Evolutionary conservation across 2,888 invertebrate species (phyloP).

Genomic region (Portevinia maculata): DNA sequence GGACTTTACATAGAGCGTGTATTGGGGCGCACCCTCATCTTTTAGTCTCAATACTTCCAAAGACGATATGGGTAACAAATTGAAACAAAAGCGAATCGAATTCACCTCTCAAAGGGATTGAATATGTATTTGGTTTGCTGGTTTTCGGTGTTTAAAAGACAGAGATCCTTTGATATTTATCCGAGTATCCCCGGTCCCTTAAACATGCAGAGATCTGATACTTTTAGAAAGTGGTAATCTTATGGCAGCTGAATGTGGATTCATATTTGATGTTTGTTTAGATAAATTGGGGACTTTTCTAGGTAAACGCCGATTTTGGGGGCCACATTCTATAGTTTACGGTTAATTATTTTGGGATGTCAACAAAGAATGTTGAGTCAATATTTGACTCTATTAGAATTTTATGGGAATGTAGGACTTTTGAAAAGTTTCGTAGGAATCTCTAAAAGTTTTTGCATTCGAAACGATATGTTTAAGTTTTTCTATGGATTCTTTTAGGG

Average conservation of each 20-base stretch:
- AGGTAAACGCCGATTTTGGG: constrained; percentile 19
- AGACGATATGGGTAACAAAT: constrained; percentile 52
- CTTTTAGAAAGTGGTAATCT: constrained; percentile 11
- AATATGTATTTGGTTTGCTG: constrained; percentile 32
- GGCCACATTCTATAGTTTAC: constrained; percentile 51
- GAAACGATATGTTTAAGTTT: background rate
- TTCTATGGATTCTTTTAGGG: constrained; percentile 1
- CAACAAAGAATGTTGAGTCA: constrained; percentile 14
- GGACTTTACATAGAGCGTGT: constrained; percentile 55
- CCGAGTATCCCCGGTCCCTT: background rate
- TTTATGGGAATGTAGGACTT: too few species aligned
- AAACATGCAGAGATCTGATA: constrained; percentile 31
- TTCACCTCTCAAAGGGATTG: constrained; percentile 40
- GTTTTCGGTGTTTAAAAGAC: constrained; percentile 39
- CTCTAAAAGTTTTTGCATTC: background rate
- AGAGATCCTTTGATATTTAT: constrained; percentile 39
- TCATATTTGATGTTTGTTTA: constrained; percentile 62
- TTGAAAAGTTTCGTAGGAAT: background rate
- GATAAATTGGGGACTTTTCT: constrained; percentile 56
- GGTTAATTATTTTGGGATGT: constrained; percentile 53
- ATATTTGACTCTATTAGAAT: constrained; percentile 44
- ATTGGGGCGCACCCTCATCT: constrained; percentile 61
- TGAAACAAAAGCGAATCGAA: constrained; percentile 71
- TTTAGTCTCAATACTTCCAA: constrained; percentile 19
- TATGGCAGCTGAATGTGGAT: constrained; percentile 2